Evolutionary conservation across 2,113 vertebrate genomes (phyloP).

Genomic region (Scortum barcoo): DNA sequence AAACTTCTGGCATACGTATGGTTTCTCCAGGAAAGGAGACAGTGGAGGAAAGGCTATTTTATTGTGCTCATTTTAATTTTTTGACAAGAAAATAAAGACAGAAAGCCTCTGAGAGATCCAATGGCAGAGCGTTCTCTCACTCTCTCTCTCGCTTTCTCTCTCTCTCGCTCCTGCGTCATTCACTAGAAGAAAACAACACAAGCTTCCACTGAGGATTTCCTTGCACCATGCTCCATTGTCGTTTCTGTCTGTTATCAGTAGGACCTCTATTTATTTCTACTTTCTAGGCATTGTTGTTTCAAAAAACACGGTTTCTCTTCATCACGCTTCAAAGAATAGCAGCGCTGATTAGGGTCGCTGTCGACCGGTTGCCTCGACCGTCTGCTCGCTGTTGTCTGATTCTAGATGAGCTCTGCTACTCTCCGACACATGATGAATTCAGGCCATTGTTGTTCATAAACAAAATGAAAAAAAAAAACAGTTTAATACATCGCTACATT

Average conservation of each 20-base stretch:
- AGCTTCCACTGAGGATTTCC: constrained; percentile 55
- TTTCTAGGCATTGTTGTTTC: constrained; percentile 61
- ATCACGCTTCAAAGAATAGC: constrained; percentile 61
- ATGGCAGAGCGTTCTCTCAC: constrained; percentile 55
- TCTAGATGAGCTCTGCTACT: constrained; percentile 54
- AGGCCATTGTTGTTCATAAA: constrained; percentile 65
- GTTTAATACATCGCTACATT: constrained; percentile 80
- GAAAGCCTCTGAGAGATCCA: constrained; percentile 71
- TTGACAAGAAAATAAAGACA: constrained; percentile 78
- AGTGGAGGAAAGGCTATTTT: constrained; percentile 78
- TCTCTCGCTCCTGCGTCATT: constrained; percentile 67
- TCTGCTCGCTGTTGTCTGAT: constrained; percentile 10
- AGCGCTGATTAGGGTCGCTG: constrained; percentile 35
- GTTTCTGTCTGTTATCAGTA: constrained; percentile 54
- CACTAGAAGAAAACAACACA: constrained; percentile 59
- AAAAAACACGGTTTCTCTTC: constrained; percentile 73
- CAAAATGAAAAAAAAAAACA: constrained; percentile 31
- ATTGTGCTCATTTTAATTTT: constrained; percentile 83
- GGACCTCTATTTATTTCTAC: constrained; percentile 67
- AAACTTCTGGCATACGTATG: neutral
- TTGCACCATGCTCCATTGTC: constrained; percentile 64
- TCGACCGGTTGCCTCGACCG: neutral
- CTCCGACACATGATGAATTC: constrained; percentile 58
- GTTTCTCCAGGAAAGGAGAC: constrained; percentile 70
- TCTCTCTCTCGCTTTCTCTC: constrained; percentile 29